phyloP scores from a whole-genome alignment of 2,113 vertebrate genomes.

The Murina feae region DNA sequence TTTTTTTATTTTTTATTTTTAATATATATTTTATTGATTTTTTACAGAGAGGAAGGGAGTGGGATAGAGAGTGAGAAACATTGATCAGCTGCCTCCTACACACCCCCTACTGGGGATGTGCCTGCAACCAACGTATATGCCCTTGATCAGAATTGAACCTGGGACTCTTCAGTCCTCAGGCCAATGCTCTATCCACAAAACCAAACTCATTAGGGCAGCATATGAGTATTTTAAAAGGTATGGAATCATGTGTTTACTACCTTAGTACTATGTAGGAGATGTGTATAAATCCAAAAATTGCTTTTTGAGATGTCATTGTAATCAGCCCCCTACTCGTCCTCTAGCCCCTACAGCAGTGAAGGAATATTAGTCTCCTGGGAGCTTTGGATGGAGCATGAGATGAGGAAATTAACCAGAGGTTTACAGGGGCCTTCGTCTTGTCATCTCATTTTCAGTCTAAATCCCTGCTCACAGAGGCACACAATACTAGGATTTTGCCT shows the following conservation, averaged over 20 bases:
- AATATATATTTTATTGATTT: too few relatives aligned
- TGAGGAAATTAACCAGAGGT: not conserved
- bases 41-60: too few relatives aligned
- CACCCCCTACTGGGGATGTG: too few relatives aligned
- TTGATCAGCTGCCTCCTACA: too few relatives aligned
- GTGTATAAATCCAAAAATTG: not conserved
- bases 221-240: not conserved
- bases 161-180: too few relatives aligned
- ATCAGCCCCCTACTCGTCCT: not conserved
- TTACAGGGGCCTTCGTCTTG: not conserved
- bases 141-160: too few relatives aligned
- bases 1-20: too few relatives aligned
- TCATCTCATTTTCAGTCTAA: not conserved
- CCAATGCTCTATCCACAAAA: too few relatives aligned
- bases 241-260: too few relatives aligned
- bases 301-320: not conserved
- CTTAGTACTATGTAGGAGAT: not conserved
- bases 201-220: too few relatives aligned
- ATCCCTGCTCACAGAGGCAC: not conserved
- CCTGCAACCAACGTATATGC: too few relatives aligned
- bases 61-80: too few relatives aligned
- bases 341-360: not conserved
- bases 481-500: not conserved
- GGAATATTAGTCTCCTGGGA: not conserved
- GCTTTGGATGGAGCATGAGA: not conserved